phyloP scores from a whole-genome alignment of 2,113 vertebrate species.

The Epinephelus cyanopodus region DNA sequence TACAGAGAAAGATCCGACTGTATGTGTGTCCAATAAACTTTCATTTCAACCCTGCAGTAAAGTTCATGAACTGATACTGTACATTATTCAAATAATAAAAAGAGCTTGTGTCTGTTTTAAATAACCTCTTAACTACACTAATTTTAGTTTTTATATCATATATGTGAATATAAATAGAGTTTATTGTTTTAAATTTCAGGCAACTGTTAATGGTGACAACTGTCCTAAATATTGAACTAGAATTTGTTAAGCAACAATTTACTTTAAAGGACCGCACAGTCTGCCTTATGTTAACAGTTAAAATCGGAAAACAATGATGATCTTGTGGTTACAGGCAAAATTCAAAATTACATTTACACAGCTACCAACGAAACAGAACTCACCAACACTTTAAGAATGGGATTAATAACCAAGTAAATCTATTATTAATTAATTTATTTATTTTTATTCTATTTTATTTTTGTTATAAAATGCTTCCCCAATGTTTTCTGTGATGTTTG shows the following conservation, averaged over 20 bases:
- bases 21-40: no score
- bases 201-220: background rate
- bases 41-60: background rate
- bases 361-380: no score
- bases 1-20: background rate
- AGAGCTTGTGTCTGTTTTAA: background rate
- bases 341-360: no score
- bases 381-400: background rate
- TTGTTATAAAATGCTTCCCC: background rate
- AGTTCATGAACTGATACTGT: background rate
- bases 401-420: background rate
- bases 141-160: background rate
- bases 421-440: background rate
- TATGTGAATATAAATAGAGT: background rate
- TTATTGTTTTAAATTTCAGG: background rate
- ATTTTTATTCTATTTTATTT: background rate
- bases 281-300: background rate
- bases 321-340: background rate
- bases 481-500: background rate
- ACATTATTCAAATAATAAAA: background rate
- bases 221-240: background rate
- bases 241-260: background rate
- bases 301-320: background rate
- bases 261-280: background rate
- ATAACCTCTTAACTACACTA: background rate